Evolutionary conservation across 2,888 invertebrate species (phyloP).

Genomic region (Eupithecia tripunctaria): DNA sequence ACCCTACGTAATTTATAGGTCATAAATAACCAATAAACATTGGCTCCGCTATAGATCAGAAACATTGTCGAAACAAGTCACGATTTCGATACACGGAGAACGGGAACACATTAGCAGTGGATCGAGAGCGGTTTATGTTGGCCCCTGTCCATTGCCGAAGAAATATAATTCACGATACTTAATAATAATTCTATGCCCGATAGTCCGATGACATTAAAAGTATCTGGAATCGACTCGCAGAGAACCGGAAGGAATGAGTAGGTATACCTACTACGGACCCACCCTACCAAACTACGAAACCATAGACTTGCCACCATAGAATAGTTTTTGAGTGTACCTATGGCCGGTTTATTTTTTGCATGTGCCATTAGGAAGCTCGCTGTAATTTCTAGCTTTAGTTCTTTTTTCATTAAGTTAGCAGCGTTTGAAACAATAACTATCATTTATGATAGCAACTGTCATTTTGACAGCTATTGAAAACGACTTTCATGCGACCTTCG

Average conservation of each 20-base stretch:
- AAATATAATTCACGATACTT: background rate
- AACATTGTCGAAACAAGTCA: constrained; percentile 66
- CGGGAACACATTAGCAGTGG: constrained; percentile 60
- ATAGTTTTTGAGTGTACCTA: too few species aligned
- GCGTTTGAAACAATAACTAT: too few species aligned
- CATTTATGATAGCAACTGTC: too few species aligned
- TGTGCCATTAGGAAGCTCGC: too few species aligned
- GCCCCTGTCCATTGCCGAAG: constrained; percentile 19
- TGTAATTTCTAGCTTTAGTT: too few species aligned
- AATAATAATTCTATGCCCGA: background rate
- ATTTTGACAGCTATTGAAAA: too few species aligned
- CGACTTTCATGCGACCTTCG: too few species aligned
- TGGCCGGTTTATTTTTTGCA: too few species aligned
- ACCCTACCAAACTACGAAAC: too few species aligned
- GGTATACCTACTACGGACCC: background rate
- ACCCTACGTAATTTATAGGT: constrained; percentile 45
- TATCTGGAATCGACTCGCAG: too few species aligned
- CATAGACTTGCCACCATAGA: too few species aligned
- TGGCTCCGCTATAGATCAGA: constrained; percentile 40
- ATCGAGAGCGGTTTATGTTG: constrained; percentile 58
- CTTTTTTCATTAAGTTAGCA: too few species aligned
- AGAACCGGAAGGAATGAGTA: background rate
- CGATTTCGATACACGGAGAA: constrained; percentile 73
- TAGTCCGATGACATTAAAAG: background rate
- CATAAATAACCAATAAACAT: constrained; percentile 51